Base-by-base conservation (phyloP, 2,113 vertebrate species). In the Thinocorus orbignyianus region DNA sequence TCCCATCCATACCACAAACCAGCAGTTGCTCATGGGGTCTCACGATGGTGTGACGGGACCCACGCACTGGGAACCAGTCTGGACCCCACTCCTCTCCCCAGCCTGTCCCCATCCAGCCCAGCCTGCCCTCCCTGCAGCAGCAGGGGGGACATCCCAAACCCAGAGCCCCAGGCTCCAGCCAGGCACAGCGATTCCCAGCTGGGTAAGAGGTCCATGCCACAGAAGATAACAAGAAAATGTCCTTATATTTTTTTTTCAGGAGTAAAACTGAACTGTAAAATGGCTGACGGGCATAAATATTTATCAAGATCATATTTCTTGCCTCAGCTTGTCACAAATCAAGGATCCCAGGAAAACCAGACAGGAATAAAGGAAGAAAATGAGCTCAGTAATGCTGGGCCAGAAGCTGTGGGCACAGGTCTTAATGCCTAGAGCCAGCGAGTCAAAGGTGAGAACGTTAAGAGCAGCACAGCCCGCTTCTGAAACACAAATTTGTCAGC, bases 261-360 rank as follows among this genome's bases (percentile, higher is more conserved):
- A 52, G 39, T 46, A 94, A 77, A 17, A 41, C 31, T 7, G 2
- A 81, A 52, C 30, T 10, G 48, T 68, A 93, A 95, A 90, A 96
- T 92, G 94, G 95, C 93, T 94, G 92, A 71, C 82, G 52, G 79
- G 46, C 72, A 95, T 83, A 79, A 96, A 95, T 86, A 95, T 88
- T 94, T 89, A 90, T 78, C 72, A 60, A 84, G 69, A 90, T 71
- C 62, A 2, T 60, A 64, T 79, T 91, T 94, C 80, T 69, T 86
- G 72, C 83, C 57, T 68, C 6, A 1, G 83, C 69, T 88, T 46
- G 33, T 28, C 39, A 48, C 35, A 94, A 83, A 81, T 68, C 46
- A 64, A 83, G 73, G 79, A 31, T 55, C 19, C 46, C 9, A 35
- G 13, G 57, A 80, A n/a, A 83, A 42, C 18, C 55, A 78, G 48